phyloP scores from a whole-genome alignment of 2,113 vertebrate genomes.

The Drymodes brunneopygia region DNA sequence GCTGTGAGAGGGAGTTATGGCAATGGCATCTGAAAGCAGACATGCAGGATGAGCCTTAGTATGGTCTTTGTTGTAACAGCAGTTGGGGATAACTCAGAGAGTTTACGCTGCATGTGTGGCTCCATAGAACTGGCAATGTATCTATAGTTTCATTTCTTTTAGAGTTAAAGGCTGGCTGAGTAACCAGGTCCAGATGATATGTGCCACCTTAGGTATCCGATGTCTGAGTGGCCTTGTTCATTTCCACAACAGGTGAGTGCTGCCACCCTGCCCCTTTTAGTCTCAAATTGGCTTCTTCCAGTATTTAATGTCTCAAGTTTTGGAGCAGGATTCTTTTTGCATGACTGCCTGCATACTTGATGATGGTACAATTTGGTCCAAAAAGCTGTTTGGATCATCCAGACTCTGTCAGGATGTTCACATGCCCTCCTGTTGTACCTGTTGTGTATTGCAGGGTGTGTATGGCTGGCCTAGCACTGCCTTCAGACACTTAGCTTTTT shows the following conservation, averaged over 20 bases:
- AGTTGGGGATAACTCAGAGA: neutral
- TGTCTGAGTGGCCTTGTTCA: conserved; percentile 82
- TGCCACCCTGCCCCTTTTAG: neutral
- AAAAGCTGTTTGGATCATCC: neutral
- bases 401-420: neutral
- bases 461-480: neutral
- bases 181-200: conserved; percentile 85
- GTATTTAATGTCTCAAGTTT: neutral
- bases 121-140: neutral
- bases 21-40: neutral
- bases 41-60: neutral
- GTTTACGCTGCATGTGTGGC: neutral
- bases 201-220: conserved; percentile 86
- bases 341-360: neutral
- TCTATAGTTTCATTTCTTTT: neutral
- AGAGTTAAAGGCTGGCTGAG: conserved; percentile 85
- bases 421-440: neutral
- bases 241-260: conserved; percentile 89
- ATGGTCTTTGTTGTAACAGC: neutral
- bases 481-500: neutral
- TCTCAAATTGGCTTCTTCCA: neutral
- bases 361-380: neutral
- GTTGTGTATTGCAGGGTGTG: neutral
- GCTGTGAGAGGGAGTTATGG: neutral
- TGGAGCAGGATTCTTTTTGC: neutral